phyloP scores from a whole-genome alignment of 2,888 invertebrate genomes.

The Spisula solida region DNA sequence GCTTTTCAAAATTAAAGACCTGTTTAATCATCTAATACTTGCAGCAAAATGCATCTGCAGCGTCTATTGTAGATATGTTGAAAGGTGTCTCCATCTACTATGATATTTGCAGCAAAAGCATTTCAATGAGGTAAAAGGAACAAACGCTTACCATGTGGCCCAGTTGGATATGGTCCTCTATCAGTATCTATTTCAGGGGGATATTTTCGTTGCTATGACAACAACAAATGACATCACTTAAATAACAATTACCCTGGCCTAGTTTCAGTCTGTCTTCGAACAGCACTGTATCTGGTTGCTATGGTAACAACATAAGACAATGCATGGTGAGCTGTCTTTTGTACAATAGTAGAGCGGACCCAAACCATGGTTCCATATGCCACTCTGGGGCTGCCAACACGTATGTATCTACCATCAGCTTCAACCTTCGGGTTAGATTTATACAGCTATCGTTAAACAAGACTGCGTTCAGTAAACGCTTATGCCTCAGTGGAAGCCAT shows the following conservation, averaged over 20 bases:
- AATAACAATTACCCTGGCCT: conserved; percentile 77
- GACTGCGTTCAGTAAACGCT: too few relatives aligned
- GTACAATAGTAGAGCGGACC: conserved; percentile 94
- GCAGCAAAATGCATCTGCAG: too few relatives aligned
- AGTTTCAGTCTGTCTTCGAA: conserved; percentile 93
- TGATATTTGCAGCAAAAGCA: too few relatives aligned
- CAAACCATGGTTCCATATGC: conserved; percentile 90
- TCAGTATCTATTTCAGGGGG: neutral
- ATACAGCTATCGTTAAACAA: too few relatives aligned
- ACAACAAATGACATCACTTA: neutral
- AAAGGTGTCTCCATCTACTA: too few relatives aligned
- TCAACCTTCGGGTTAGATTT: conserved; percentile 68
- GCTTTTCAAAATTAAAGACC: too few relatives aligned
- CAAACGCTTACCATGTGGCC: too few relatives aligned
- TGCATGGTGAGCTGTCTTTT: conserved; percentile 89
- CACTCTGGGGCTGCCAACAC: conserved; percentile 73
- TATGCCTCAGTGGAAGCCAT: too few relatives aligned
- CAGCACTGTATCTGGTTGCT: conserved; percentile 88
- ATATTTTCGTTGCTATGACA: neutral
- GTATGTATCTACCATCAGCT: conserved; percentile 82
- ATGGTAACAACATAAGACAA: conserved; percentile 69
- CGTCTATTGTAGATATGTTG: too few relatives aligned
- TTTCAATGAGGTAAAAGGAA: too few relatives aligned
- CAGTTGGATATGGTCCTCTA: too few relatives aligned
- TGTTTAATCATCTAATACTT: too few relatives aligned